A percentile compares a stretch with the other conserved stretches of the same genome.
Conservation (phyloP, 2,888 invertebrate species). For the Drosophila mettleri region DNA sequence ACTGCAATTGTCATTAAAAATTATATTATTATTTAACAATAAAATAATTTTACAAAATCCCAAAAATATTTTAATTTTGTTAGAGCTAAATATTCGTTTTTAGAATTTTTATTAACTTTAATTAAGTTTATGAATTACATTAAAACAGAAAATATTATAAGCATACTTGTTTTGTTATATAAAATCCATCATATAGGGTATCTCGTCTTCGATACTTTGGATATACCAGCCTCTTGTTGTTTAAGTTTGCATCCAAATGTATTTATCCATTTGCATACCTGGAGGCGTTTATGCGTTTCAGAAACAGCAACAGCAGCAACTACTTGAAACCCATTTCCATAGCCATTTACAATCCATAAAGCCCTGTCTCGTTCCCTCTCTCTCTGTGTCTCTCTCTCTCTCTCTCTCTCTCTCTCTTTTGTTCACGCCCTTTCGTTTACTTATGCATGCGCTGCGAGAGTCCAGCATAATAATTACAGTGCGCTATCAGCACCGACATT, state of each 20-base stretch:
- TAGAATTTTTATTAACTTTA: not conserved
- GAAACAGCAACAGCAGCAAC: constrained; percentile 10
- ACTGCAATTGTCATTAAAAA: not conserved
- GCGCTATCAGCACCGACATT: constrained; percentile 70
- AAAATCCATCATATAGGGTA: not conserved
- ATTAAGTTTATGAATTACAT: not conserved
- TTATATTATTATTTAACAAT: not conserved
- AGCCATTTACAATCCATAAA: constrained; percentile 15
- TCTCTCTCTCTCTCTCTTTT: no score
- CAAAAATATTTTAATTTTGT: no score
- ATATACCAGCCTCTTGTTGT: not conserved
- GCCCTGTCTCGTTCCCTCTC: not conserved
- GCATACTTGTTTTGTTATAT: not conserved
- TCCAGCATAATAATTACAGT: constrained; percentile 76
- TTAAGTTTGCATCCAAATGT: constrained; percentile 56
- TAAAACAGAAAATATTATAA: not conserved
- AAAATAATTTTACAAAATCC: not conserved
- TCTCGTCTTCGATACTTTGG: not conserved
- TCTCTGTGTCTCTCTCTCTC: no score
- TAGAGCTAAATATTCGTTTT: not conserved
- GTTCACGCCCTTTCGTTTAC: constrained; percentile 6
- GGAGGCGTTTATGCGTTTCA: constrained; percentile 70
- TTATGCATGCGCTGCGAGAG: constrained; percentile 45
- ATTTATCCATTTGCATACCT: constrained; percentile 72
- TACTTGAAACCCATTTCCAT: constrained; percentile 13